These are phyloP conservation scores for Geophilus truncorum DNA, from an alignment of 2,888 invertebrate genomes.

Conservation along the genomic window DNA sequence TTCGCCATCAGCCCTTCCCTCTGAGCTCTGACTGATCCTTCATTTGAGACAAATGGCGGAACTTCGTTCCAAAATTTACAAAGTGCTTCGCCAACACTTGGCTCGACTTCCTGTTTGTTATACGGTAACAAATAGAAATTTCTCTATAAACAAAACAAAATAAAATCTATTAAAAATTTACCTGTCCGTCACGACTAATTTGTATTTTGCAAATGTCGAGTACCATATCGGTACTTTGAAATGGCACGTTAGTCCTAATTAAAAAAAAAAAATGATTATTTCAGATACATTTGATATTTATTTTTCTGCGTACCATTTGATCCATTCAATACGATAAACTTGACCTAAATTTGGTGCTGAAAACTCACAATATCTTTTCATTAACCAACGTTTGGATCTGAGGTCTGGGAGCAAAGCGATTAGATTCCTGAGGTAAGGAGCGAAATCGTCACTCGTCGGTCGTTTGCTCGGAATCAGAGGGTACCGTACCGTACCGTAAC, in stretches of 20 bases:
- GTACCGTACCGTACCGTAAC: slow-evolving; percentile 64
- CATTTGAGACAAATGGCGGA: slow-evolving; percentile 39
- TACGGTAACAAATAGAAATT: slow-evolving; percentile 34
- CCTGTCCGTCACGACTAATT: slow-evolving; percentile 59
- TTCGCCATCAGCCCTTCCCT: background rate
- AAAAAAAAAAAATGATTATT: slow-evolving; percentile 29
- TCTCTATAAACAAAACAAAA: background rate
- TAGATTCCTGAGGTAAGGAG: background rate
- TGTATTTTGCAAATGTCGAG: slow-evolving; percentile 57
- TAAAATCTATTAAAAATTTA: slow-evolving; percentile 39
- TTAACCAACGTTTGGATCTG: slow-evolving; percentile 2
- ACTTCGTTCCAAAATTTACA: slow-evolving; percentile 50
- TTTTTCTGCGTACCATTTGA: slow-evolving; percentile 51
- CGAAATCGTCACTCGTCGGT: slow-evolving; percentile 34
- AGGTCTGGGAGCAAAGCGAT: slow-evolving; percentile 34
- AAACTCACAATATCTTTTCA: too few species aligned
- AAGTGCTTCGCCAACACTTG: slow-evolving; percentile 49
- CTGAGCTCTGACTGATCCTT: background rate
- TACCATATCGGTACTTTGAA: too few species aligned
- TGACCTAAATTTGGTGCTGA: slow-evolving; percentile 46
- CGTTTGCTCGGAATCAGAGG: slow-evolving; percentile 25
- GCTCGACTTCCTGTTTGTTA: slow-evolving; percentile 52
- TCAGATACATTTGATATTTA: background rate
- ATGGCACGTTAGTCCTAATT: slow-evolving; percentile 50
- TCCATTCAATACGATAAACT: slow-evolving; percentile 51